These are phyloP conservation scores for Agapornis roseicollis DNA, from an alignment of 2,113 vertebrate species.

Conservation along the genomic window DNA sequence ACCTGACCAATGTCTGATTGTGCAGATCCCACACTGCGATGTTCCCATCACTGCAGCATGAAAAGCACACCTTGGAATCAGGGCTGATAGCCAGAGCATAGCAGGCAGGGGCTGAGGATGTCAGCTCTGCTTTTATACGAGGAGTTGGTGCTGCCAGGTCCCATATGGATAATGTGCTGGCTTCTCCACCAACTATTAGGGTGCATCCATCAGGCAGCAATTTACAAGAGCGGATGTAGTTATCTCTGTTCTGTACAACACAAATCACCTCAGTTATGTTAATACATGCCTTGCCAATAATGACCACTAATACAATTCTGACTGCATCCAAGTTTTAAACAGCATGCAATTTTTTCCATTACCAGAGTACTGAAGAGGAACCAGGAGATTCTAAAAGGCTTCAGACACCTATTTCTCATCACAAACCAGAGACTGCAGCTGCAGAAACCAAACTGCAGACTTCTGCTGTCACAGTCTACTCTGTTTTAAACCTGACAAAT, in stretches of 20 bases:
- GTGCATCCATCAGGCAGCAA: conserved; percentile 84
- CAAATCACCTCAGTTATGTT: conserved; percentile 38
- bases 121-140: conserved; percentile 97
- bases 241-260: conserved; percentile 92
- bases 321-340: neutral
- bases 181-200: conserved; percentile 90
- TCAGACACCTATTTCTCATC: neutral
- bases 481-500: neutral
- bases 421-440: neutral
- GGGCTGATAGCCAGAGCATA: conserved; percentile 98
- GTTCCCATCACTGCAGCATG: conserved; percentile 99
- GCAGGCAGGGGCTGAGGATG: conserved; percentile 96
- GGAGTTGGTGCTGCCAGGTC: conserved; percentile 97
- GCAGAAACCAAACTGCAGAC: neutral
- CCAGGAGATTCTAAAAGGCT: neutral
- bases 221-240: conserved; percentile 93
- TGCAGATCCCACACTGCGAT: conserved; percentile 99
- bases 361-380: neutral
- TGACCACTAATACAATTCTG: neutral
- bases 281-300: neutral
- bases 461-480: neutral
- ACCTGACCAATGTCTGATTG: conserved; percentile 98
- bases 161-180: conserved; percentile 98
- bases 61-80: conserved; percentile 99
- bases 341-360: neutral